Conservation (phyloP, 2,113 vertebrate genomes). For the Shinisaurus crocodilurus region DNA sequence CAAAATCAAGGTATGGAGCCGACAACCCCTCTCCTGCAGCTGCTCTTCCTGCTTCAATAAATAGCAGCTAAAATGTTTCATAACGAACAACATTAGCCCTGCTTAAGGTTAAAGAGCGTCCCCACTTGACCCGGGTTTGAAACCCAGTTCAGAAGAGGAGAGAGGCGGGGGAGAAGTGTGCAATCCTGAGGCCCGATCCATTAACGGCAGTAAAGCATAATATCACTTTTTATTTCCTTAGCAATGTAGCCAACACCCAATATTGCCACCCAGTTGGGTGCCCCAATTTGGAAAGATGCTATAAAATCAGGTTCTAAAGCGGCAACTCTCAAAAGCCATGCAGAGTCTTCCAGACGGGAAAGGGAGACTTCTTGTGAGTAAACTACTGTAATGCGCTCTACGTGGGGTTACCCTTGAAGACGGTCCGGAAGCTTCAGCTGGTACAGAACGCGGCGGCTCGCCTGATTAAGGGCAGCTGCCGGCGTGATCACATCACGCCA, state of each 20-base stretch:
- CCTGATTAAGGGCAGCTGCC: too few species aligned
- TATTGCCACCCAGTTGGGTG: neutral
- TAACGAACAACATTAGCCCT: neutral
- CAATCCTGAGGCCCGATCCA: neutral
- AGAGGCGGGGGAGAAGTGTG: neutral
- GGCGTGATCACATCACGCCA: too few species aligned
- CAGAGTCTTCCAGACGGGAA: neutral
- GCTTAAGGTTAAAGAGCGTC: neutral
- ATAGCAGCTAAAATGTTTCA: neutral
- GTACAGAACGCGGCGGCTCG: too few species aligned
- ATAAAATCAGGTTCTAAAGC: neutral
- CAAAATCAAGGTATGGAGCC: neutral
- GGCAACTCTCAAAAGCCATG: neutral
- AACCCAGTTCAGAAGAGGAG: neutral
- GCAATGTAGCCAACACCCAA: neutral
- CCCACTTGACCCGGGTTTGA: neutral
- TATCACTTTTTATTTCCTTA: neutral
- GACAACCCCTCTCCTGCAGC: neutral
- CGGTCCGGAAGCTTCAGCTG: too few species aligned
- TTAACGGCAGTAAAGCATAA: neutral
- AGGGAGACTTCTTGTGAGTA: neutral
- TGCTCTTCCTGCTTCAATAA: neutral
- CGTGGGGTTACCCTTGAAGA: too few species aligned
- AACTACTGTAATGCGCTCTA: too few species aligned
- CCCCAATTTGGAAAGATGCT: too few species aligned